These are phyloP conservation scores for Morone saxatilis DNA, from an alignment of 2,113 vertebrate species.

Conservation along the genomic window DNA sequence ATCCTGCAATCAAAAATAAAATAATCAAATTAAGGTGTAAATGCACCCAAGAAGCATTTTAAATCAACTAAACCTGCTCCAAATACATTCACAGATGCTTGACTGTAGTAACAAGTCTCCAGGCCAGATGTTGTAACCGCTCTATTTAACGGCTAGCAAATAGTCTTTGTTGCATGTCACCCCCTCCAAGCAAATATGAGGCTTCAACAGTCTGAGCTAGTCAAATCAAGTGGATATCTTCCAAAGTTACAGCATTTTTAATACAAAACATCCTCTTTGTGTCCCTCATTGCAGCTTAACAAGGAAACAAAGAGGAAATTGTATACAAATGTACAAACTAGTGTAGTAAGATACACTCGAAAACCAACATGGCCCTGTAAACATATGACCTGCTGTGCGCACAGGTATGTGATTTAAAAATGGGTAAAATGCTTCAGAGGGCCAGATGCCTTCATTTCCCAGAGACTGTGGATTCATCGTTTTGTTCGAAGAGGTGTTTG, in stretches of 20 bases:
- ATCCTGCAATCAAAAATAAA: background rate
- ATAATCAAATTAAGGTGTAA: background rate
- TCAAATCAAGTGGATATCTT: too few species aligned
- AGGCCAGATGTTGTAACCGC: too few species aligned
- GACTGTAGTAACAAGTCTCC: too few species aligned
- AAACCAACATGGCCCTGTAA: background rate
- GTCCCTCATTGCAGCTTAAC: too few species aligned
- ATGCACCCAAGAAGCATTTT: background rate
- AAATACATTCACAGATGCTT: background rate
- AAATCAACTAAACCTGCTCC: background rate
- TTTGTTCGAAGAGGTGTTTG: constrained; percentile 32
- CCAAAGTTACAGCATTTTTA: too few species aligned
- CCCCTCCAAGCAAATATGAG: background rate
- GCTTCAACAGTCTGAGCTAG: background rate
- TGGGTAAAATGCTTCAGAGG: background rate
- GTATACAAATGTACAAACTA: background rate
- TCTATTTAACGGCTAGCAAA: too few species aligned
- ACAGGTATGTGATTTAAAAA: background rate
- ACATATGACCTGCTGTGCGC: background rate
- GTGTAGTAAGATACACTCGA: background rate
- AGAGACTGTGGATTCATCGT: constrained; percentile 18
- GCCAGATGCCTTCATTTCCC: background rate
- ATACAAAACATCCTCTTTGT: too few species aligned
- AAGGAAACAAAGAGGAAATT: too few species aligned
- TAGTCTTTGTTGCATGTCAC: background rate